Evolutionary conservation across 2,113 vertebrate genomes (phyloP).

Genomic region (Phasianus colchicus): DNA sequence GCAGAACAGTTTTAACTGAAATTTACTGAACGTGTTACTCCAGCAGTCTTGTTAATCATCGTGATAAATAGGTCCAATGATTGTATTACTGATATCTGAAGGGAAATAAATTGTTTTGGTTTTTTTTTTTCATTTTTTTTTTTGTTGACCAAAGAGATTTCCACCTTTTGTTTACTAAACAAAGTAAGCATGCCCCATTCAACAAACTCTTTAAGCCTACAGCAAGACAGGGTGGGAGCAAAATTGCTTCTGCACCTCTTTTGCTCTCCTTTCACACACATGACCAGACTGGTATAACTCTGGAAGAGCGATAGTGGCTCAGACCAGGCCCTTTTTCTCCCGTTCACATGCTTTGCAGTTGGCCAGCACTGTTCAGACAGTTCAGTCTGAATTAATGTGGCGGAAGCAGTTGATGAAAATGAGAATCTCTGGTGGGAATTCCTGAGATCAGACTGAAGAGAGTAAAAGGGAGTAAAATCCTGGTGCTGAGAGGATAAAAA

Average conservation of each 20-base stretch:
- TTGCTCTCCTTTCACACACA: neutral
- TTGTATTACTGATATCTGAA: neutral
- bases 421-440: neutral
- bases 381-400: neutral
- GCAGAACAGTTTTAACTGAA: neutral
- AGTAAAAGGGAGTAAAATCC: neutral
- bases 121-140: too few relatives aligned
- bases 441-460: neutral
- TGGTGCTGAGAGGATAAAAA: neutral
- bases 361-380: neutral
- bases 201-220: neutral
- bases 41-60: neutral
- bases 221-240: neutral
- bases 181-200: neutral
- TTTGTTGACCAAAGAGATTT: neutral
- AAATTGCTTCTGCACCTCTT: neutral
- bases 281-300: neutral
- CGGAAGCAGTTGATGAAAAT: neutral
- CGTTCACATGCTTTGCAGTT: neutral
- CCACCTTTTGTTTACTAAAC: neutral
- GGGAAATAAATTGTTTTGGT: neutral
- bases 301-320: neutral
- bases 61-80: neutral
- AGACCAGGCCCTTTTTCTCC: neutral
- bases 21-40: neutral